These are phyloP conservation scores for Lepidurus arcticus DNA, from an alignment of 1,140 invertebrate species.

Conservation along the genomic window DNA sequence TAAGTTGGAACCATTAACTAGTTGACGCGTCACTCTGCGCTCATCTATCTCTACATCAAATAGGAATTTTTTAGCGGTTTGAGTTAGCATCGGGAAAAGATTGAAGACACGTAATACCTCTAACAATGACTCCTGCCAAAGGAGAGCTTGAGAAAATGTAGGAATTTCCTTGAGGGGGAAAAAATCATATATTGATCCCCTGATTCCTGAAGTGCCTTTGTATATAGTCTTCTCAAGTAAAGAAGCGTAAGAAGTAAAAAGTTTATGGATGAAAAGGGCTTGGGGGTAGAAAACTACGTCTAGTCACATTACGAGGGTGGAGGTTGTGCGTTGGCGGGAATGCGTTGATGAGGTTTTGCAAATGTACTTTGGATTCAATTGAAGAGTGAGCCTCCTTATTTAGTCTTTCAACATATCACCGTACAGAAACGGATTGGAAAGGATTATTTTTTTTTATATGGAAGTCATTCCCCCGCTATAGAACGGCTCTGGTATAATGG, in stretches of 20 bases:
- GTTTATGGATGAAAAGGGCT: neutral
- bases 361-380: too few species aligned
- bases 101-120: neutral
- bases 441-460: too few species aligned
- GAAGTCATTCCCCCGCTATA: too few species aligned
- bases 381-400: too few species aligned
- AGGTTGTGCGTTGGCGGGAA: neutral
- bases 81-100: neutral
- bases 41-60: slow-evolving; percentile 22
- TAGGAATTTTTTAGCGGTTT: neutral
- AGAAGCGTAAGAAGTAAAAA: neutral
- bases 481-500: too few species aligned
- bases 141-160: neutral
- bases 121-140: neutral
- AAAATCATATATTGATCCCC: slow-evolving; percentile 1
- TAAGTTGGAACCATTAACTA: neutral
- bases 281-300: neutral
- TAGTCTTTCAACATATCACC: too few species aligned
- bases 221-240: neutral
- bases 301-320: too few species aligned
- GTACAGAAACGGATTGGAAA: too few species aligned
- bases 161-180: neutral
- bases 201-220: neutral
- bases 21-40: slow-evolving; percentile 7
- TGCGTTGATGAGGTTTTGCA: neutral